These are phyloP conservation scores for Galagoides demidoff DNA, from an alignment of 2,797 vertebrate genomes.

Conservation along the genomic window DNA sequence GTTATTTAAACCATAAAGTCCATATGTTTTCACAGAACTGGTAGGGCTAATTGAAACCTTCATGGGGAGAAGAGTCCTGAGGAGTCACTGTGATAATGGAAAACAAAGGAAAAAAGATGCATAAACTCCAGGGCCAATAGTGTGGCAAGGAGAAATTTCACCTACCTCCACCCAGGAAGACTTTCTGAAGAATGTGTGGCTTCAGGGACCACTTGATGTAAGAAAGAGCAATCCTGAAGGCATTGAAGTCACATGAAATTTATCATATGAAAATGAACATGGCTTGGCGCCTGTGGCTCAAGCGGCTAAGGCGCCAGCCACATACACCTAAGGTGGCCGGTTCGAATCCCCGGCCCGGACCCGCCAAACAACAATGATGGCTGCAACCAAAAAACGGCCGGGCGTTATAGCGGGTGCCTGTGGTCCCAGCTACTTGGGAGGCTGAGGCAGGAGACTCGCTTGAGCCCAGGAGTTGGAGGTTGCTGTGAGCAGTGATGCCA, in stretches of 20 bases:
- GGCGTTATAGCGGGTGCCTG: too few relatives aligned
- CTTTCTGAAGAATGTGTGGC: background rate
- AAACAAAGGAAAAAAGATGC: background rate
- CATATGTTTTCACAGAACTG: background rate
- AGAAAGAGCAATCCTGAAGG: background rate
- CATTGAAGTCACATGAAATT: background rate
- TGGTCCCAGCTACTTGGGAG: too few relatives aligned
- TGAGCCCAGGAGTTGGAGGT: too few relatives aligned
- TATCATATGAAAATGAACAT: background rate
- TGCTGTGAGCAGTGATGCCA: too few relatives aligned
- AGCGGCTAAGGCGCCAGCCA: too few relatives aligned
- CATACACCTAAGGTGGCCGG: too few relatives aligned
- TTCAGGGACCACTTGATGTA: background rate
- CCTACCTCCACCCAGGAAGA: background rate
- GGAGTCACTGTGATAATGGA: background rate
- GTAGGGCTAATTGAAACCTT: background rate
- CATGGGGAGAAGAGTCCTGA: background rate
- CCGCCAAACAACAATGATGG: too few relatives aligned
- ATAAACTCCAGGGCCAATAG: background rate
- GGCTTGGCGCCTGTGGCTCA: too few relatives aligned
- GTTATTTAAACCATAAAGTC: background rate
- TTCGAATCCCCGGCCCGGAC: too few relatives aligned
- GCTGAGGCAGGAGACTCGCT: too few relatives aligned
- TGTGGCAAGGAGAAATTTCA: rapidly evolving
- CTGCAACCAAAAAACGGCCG: too few relatives aligned